phyloP scores from a whole-genome alignment of 2,797 vertebrate genomes.

The Hippoglossus hippoglossus region DNA sequence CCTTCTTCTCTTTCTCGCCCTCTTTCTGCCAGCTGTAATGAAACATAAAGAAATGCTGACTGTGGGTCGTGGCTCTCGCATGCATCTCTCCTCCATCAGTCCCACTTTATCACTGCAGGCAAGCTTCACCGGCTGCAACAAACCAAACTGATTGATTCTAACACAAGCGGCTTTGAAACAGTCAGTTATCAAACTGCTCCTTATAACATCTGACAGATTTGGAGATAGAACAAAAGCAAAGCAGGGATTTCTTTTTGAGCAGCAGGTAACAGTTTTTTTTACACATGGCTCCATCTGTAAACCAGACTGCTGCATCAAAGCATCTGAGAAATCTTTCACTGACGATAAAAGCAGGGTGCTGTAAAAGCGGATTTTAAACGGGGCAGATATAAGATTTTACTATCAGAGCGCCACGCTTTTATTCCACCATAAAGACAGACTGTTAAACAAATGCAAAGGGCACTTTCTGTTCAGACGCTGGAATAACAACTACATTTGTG shows the following conservation, averaged over 20 bases:
- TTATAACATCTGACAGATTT: not conserved
- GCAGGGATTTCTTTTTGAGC: not conserved
- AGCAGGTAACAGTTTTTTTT: not conserved
- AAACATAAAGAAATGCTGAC: slow-evolving; percentile 1
- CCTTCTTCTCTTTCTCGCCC: not conserved
- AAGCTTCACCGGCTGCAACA: not conserved
- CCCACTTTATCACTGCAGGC: slow-evolving; percentile 4
- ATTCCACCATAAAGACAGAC: not conserved
- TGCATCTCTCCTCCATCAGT: slow-evolving; percentile 19
- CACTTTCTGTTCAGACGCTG: not conserved
- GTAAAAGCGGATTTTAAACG: too few relatives aligned
- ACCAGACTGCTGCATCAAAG: not conserved
- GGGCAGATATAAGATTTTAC: too few relatives aligned
- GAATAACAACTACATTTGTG: too few relatives aligned
- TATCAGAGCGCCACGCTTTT: not conserved
- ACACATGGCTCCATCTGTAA: not conserved
- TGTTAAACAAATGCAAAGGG: not conserved
- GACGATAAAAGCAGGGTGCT: not conserved
- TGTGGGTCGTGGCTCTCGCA: not conserved
- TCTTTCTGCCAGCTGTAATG: slow-evolving; percentile 23
- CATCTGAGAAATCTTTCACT: not conserved
- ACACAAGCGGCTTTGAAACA: not conserved
- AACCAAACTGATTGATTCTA: slow-evolving; percentile 13
- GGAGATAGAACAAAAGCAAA: not conserved
- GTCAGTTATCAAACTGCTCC: not conserved